A percentile compares a stretch with the other conserved stretches of the same genome.
phyloP scores from a whole-genome alignment of 2,797 vertebrate species.

The Anolis apletophallus region DNA sequence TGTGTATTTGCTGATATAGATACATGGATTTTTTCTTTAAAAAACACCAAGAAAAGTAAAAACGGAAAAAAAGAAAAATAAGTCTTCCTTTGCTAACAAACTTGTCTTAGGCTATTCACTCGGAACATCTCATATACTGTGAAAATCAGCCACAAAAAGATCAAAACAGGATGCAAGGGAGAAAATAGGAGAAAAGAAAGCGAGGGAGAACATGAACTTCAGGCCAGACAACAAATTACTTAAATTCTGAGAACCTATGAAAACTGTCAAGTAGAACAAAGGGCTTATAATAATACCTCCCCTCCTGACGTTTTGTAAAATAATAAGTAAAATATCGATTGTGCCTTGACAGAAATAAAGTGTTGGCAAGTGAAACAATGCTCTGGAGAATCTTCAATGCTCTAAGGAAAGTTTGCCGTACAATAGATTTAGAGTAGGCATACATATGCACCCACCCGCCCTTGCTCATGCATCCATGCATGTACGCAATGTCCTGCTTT shows the following conservation, averaged over 20 bases:
- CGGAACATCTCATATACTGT: not conserved
- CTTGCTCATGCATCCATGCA: not conserved
- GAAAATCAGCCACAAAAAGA: slow-evolving; percentile 24
- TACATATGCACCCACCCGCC: not conserved
- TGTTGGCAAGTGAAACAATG: slow-evolving; percentile 31
- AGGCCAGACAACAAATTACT: slow-evolving; percentile 38
- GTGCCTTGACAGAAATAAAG: not conserved
- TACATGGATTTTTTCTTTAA: not conserved
- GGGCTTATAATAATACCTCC: slow-evolving; percentile 1
- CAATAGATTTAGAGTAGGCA: slow-evolving; percentile 23
- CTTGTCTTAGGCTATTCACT: rapidly evolving
- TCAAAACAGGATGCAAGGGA: slow-evolving; percentile 21
- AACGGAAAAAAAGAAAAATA: not conserved
- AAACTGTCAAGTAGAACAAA: slow-evolving; percentile 16
- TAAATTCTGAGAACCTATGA: slow-evolving; percentile 10
- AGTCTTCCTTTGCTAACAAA: not conserved
- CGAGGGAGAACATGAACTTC: not conserved
- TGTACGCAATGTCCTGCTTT: not conserved
- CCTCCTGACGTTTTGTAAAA: slow-evolving; percentile 23
- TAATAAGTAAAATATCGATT: slow-evolving; percentile 30
- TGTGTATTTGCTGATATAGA: too few species aligned
- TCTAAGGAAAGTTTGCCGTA: slow-evolving; percentile 9
- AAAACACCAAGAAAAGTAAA: too few species aligned
- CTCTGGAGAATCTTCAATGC: slow-evolving; percentile 3
- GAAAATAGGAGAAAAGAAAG: not conserved